phyloP scores from a whole-genome alignment of 2,113 vertebrate species.

The Cromileptes altivelis region DNA sequence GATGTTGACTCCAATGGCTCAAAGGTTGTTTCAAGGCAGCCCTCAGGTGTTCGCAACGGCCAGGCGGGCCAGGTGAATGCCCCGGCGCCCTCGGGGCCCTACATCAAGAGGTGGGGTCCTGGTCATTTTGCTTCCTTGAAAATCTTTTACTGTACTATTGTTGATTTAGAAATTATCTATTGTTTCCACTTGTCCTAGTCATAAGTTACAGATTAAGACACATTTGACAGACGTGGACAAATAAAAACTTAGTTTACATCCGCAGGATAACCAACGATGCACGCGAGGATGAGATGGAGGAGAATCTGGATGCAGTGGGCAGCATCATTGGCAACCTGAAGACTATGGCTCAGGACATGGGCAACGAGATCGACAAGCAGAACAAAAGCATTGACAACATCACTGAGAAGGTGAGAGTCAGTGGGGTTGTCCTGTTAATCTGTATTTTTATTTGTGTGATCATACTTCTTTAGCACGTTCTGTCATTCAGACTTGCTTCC shows the following conservation, averaged over 20 bases:
- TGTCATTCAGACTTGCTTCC: neutral
- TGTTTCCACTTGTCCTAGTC: neutral
- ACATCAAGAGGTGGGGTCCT: conserved; percentile 86
- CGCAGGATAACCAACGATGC: conserved; percentile 94
- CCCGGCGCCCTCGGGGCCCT: conserved; percentile 81
- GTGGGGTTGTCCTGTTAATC: neutral
- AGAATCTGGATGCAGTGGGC: conserved; percentile 93
- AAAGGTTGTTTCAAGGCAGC: conserved; percentile 89
- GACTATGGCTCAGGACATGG: conserved; percentile 95
- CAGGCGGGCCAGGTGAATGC: conserved; percentile 67
- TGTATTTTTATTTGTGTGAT: neutral
- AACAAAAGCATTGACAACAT: conserved; percentile 92
- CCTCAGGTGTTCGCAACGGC: conserved; percentile 81
- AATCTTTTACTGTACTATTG: neutral
- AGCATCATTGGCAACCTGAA: conserved; percentile 94
- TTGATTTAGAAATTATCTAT: neutral
- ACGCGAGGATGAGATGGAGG: conserved; percentile 98
- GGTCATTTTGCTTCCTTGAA: neutral
- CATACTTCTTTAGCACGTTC: neutral
- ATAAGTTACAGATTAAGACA: neutral
- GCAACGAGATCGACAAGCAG: conserved; percentile 94
- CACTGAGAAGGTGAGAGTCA: conserved; percentile 87
- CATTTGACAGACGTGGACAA: neutral
- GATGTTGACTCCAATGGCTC: conserved; percentile 39
- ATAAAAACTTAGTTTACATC: neutral